Evolutionary conservation across 1,140 invertebrate species (phyloP).

Genomic region (Eciton burchellii): DNA sequence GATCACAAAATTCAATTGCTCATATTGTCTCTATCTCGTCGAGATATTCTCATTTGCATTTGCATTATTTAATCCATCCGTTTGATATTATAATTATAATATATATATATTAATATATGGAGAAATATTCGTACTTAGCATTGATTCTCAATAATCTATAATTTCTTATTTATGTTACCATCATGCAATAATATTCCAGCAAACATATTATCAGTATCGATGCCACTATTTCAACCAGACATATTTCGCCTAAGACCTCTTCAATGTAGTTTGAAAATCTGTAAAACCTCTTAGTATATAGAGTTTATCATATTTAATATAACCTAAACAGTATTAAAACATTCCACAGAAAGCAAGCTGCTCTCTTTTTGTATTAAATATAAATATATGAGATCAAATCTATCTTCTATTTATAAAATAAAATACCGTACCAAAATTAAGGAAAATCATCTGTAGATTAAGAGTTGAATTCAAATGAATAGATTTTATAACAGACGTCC

Average conservation of each 20-base stretch:
- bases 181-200: slow-evolving; percentile 60
- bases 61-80: neutral
- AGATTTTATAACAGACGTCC: too few species aligned
- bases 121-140: too few species aligned
- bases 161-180: slow-evolving; percentile 56
- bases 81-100: slow-evolving; percentile 2
- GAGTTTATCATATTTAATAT: neutral
- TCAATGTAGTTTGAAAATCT: slow-evolving; percentile 36
- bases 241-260: slow-evolving; percentile 28
- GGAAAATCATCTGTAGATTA: too few species aligned
- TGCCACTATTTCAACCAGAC: slow-evolving; percentile 36
- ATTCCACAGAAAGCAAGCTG: neutral
- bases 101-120: slow-evolving; percentile 1
- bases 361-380: neutral
- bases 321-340: neutral
- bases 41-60: too few species aligned
- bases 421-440: too few species aligned
- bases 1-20: neutral
- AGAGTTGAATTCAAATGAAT: too few species aligned
- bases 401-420: neutral
- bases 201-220: slow-evolving; percentile 47
- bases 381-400: too few species aligned
- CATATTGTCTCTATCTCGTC: too few species aligned
- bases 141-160: neutral
- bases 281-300: slow-evolving; percentile 6